phyloP scores from a whole-genome alignment of 2,888 invertebrate genomes.

The Nomada flava region DNA sequence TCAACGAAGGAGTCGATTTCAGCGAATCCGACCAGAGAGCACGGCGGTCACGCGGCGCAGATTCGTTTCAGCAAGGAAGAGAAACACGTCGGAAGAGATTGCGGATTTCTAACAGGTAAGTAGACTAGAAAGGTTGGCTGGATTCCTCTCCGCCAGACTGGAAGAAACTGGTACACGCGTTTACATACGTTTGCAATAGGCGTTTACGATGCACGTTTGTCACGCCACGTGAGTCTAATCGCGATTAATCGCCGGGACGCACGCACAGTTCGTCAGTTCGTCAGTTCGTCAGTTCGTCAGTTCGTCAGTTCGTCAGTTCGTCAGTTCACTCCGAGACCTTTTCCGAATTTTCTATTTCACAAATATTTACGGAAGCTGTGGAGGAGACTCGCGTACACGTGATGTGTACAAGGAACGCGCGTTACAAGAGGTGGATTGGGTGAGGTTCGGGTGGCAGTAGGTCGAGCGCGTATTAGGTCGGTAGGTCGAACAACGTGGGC shows the following conservation, averaged over 20 bases:
- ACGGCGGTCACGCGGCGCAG: conserved; percentile 41
- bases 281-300: too few species aligned
- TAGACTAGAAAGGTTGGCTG: background rate
- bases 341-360: too few species aligned
- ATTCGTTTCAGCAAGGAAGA: conserved; percentile 48
- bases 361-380: background rate
- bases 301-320: too few species aligned
- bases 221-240: too few species aligned
- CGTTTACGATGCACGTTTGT: too few species aligned
- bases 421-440: conserved; percentile 5
- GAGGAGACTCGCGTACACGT: background rate
- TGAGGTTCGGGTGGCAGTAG: conserved; percentile 27
- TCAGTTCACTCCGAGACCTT: too few species aligned
- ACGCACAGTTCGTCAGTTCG: too few species aligned
- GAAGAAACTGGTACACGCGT: background rate
- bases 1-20: conserved; percentile 58
- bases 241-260: too few species aligned
- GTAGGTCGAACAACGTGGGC: conserved; percentile 62
- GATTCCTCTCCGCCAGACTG: background rate
- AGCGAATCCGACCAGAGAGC: conserved; percentile 33
- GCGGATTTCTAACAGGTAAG: conserved; percentile 34
- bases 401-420: background rate
- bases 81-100: conserved; percentile 41
- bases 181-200: too few species aligned
- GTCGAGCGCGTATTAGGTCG: conserved; percentile 60